Evolutionary conservation across 2,113 vertebrate species (phyloP).

Genomic region (Gallinago undulata): DNA sequence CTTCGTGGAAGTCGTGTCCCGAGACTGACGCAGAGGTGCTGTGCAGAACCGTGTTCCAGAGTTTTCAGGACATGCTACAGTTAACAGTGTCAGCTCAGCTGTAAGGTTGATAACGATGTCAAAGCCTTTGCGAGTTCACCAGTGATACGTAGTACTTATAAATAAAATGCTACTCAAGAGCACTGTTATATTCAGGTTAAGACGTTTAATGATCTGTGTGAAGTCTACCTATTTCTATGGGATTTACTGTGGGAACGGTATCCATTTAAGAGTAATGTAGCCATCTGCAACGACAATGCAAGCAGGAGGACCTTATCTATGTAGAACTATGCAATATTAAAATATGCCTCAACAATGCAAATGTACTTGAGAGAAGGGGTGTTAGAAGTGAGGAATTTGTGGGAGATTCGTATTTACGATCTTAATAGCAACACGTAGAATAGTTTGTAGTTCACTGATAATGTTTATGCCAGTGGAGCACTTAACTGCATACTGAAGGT

Average conservation of each 20-base stretch:
- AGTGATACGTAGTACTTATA: background rate
- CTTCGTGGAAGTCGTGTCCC: conserved; percentile 87
- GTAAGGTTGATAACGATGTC: conserved; percentile 50
- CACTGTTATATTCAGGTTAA: background rate
- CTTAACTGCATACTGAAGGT: background rate
- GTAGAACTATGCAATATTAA: conserved; percentile 83
- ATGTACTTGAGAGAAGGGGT: background rate
- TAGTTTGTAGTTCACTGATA: background rate
- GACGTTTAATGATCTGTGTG: background rate
- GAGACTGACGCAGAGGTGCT: conserved; percentile 86
- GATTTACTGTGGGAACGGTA: conserved; percentile 44
- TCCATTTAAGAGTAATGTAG: conserved; percentile 12
- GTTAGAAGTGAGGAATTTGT: background rate
- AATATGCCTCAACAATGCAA: conserved; percentile 74
- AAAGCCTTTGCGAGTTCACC: background rate
- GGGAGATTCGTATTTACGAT: background rate
- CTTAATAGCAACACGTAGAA: background rate
- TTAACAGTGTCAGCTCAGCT: conserved; percentile 80
- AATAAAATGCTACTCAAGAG: background rate
- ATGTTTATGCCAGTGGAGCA: background rate
- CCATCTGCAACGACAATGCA: conserved; percentile 71
- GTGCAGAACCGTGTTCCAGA: conserved; percentile 74
- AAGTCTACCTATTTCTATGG: background rate
- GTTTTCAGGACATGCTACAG: conserved; percentile 85
- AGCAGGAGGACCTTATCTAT: conserved; percentile 56